Base-by-base conservation (phyloP, 2,888 invertebrate species). In the Cabera pusaria region DNA sequence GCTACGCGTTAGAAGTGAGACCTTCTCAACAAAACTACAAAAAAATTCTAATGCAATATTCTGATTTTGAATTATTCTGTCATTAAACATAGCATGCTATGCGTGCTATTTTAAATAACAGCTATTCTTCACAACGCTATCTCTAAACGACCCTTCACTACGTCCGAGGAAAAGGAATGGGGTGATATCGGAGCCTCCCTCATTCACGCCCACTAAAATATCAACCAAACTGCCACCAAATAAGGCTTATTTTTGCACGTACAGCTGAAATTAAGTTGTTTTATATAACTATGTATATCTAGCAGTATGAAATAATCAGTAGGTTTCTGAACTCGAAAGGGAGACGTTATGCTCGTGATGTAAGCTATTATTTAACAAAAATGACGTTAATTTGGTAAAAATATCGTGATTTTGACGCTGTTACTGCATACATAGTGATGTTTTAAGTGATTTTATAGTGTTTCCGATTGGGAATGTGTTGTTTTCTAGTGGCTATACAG, bases 231-330 rank as follows among this genome's bases (percentile, higher is more conserved):
- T 0, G 0, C 0, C 1, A 1, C 1, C 0, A 0, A 0, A 5
- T 37, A 62, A 54, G 50, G 51, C 44, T 14, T 2, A 56, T 27
- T 58, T 55, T 67, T 26, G 28, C 4, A 22, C 55, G 37, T 18
- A 3, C 0, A 1, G 9, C 8, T 5, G 25, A 28, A 65, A 68
- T 71, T 65, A 64, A 74, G 72, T 68, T 67, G 70, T 73, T 77
- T 67, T 69, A 78, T 64, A 74, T 73, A 77, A 63, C 64, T 70
- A 63, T 66, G 61, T 64, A 63, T 69, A 72, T 60, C 52, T 59
- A 19, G 7, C 53, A 52, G 48, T 42, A 76, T 82, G 72, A 81
- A 86, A 84, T 84, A 84, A 84, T 84, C 86, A 86, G 86, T 85
- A 80, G 67, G 59, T 58, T 59, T 56, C 64, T 47, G 53, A 56